phyloP scores from a whole-genome alignment of 2,797 vertebrate species.

The Ptychobarbus kaznakovi region DNA sequence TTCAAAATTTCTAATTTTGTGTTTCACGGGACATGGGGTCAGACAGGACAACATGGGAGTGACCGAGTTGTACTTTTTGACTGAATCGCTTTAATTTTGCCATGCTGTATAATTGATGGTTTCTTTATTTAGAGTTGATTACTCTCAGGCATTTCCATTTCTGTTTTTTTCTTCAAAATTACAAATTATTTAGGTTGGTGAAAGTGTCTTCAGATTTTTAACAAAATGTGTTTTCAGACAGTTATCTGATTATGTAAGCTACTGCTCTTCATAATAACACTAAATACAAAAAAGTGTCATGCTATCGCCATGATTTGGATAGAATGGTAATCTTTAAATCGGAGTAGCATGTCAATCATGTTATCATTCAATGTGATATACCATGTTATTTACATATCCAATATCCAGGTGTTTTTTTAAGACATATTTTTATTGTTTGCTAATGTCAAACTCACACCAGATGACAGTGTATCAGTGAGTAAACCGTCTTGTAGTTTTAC shows the following conservation, averaged over 20 bases:
- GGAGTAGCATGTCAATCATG: not conserved
- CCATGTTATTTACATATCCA: not conserved
- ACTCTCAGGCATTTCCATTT: not conserved
- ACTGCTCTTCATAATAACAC: not conserved
- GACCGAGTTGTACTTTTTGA: not conserved
- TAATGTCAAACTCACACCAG: not conserved
- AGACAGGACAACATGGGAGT: not conserved
- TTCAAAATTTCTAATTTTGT: not conserved
- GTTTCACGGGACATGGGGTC: not conserved
- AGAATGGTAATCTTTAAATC: not conserved
- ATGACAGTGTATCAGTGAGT: not conserved
- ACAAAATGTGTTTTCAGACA: not conserved
- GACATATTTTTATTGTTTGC: not conserved
- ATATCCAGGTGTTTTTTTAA: not conserved
- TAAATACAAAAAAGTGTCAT: not conserved
- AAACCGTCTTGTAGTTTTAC: not conserved
- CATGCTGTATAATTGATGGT: not conserved
- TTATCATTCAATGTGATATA: not conserved
- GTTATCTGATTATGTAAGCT: not conserved
- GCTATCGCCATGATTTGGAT: not conserved
- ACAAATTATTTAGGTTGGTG: not conserved
- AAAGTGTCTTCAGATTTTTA: not conserved
- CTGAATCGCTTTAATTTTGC: not conserved
- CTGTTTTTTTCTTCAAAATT: not conserved
- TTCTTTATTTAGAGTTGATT: not conserved